Evolutionary conservation across 2,888 invertebrate species (phyloP), one percentile per base, ranked within the genome.

Genomic region (Malthinus seriepunctatus): DNA sequence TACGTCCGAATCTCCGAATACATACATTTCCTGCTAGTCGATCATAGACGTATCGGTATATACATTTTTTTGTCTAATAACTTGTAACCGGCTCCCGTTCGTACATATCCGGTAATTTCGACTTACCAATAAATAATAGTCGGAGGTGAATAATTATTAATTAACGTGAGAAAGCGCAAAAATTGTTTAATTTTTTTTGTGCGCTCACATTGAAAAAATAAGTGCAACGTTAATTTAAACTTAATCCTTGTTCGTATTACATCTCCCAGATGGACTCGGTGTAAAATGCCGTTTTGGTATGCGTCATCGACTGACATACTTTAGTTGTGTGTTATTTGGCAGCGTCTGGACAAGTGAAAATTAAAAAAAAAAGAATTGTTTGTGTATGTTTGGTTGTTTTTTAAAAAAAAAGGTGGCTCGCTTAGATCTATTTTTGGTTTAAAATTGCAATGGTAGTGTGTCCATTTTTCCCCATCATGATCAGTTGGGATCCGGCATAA

Each of bases 221-320:
- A 23, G 23, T 23, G 23, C 23, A 23, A 23, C 5, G 2, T 23
- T 23, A 23, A 23, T 23, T 23, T 23, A 23, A 23, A 23, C 23
- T 2, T 23, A 23, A 47, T 47, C 47, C 32, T 35, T 33, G 32
- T 33, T 31, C 45, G 45, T 45, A 49, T 45, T 45, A 12, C 53
- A 34, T 45, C 38, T 47, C 52, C 33, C 31, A 44, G 35, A 44
- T 52, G 31, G 23, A 51, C 10, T 37, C 49, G 42, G 38, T 32
- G 15, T 39, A 39, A 53, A 53, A 50, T 59, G 44, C 44, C 54
- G 39, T 48, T 35, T 42, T 42, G 33, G 51, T 45, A 59, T 59
- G 59, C 59, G 59, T 59, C 59, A 59, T 59, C 54, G 34, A 50
- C 59, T 59, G 59, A 59, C 59, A 59, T 53, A 59, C 59, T 59